Evolutionary conservation across 1,140 invertebrate species (phyloP).

Genomic region (Elymnias hypermnestra): DNA sequence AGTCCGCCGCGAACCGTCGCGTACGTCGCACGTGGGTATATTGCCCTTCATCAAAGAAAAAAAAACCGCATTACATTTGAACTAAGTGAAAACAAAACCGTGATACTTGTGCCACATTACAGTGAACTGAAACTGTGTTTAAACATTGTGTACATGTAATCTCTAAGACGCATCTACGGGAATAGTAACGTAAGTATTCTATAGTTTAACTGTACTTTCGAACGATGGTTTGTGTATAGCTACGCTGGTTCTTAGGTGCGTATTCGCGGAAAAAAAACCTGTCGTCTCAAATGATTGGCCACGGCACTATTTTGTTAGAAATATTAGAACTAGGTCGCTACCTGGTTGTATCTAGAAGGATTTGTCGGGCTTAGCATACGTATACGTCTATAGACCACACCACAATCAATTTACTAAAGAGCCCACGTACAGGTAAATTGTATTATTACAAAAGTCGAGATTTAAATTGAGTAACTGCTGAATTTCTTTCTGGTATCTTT

Average conservation of each 20-base stretch:
- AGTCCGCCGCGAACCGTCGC: constrained; percentile 50
- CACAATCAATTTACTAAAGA: too few species aligned
- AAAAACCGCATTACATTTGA: constrained; percentile 42
- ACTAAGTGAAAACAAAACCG: constrained; percentile 46
- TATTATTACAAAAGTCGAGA: too few species aligned
- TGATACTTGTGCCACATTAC: constrained; percentile 26
- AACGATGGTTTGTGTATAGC: constrained; percentile 49
- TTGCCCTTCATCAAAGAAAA: constrained; percentile 24
- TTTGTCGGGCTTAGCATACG: too few species aligned
- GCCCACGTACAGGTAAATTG: too few species aligned
- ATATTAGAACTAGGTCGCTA: constrained; percentile 36
- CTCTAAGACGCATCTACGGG: constrained; percentile 44
- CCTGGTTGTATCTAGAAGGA: constrained; percentile 12
- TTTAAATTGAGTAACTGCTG: too few species aligned
- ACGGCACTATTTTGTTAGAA: constrained; percentile 36
- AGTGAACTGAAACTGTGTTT: constrained; percentile 38
- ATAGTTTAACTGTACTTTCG: constrained; percentile 66
- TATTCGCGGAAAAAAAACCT: constrained; percentile 63
- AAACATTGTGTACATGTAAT: constrained; percentile 29
- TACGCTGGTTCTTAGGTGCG: constrained; percentile 48
- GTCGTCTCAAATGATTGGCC: constrained; percentile 47
- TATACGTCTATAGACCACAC: too few species aligned
- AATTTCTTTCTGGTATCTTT: too few species aligned
- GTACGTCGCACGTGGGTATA: constrained; percentile 19
- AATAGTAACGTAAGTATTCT: constrained; percentile 55